Percentiles rank a stretch among this genome's conserved stretches.
phyloP scores from a whole-genome alignment of 2,113 vertebrate genomes.

The Seriola aureovittata region DNA sequence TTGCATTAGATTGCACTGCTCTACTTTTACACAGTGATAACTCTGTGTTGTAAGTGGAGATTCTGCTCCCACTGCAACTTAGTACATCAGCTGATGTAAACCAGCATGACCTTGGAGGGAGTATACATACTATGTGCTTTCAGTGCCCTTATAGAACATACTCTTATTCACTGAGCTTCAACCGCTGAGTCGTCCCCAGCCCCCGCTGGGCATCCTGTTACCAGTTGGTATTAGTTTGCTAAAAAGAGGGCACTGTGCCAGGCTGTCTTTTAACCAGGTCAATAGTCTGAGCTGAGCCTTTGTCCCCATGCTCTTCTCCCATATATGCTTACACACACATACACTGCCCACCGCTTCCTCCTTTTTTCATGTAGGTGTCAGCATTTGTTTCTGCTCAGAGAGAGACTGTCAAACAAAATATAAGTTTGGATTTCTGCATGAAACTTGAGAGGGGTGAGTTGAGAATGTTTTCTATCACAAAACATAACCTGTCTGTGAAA shows the following conservation, averaged over 20 bases:
- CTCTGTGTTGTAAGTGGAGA: not conserved
- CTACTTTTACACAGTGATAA: not conserved
- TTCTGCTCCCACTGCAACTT: not conserved
- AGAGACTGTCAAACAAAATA: slow-evolving; percentile 2
- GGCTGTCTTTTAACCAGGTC: slow-evolving; percentile 47
- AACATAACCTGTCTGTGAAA: slow-evolving; percentile 38
- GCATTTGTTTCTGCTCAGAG: slow-evolving; percentile 19
- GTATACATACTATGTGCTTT: not conserved
- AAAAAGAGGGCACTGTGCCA: slow-evolving; percentile 30
- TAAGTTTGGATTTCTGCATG: slow-evolving; percentile 1
- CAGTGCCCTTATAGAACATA: not conserved
- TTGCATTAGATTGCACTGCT: not conserved
- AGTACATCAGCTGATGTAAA: not conserved
- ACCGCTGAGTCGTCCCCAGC: not conserved
- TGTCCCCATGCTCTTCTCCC: not conserved
- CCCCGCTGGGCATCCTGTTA: not conserved
- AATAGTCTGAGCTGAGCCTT: slow-evolving; percentile 35
- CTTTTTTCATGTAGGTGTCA: slow-evolving; percentile 21
- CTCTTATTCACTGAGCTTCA: not conserved
- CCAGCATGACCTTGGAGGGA: not conserved
- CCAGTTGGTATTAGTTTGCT: slow-evolving; percentile 34
- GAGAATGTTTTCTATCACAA: slow-evolving; percentile 28
- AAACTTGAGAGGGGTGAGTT: slow-evolving; percentile 30
- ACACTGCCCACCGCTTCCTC: not conserved
- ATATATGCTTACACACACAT: not conserved